Evolutionary conservation across 2,797 vertebrate genomes (phyloP).

Genomic region (Sebastes diaconus): DNA sequence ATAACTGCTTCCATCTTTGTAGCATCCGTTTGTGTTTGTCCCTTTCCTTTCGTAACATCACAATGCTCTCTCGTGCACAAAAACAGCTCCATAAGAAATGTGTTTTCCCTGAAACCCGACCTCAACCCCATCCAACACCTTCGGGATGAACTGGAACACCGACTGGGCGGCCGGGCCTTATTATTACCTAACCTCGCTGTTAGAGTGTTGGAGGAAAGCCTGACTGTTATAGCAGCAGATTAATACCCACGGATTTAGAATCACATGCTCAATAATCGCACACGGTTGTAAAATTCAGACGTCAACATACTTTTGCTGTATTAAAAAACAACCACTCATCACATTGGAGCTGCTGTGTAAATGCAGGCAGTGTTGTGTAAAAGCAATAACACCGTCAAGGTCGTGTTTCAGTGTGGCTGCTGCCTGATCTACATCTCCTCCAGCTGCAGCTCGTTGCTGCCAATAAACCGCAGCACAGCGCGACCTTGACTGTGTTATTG

Average conservation of each 20-base stretch:
- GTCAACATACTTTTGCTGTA: background rate
- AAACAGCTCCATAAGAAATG: background rate
- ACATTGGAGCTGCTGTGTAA: background rate
- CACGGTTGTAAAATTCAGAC: background rate
- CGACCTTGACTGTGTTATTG: slow-evolving; percentile 49
- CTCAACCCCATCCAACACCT: background rate
- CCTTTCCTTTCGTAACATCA: background rate
- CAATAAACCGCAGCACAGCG: slow-evolving; percentile 1
- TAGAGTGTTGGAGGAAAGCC: background rate
- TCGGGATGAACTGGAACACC: background rate
- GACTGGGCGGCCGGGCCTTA: too few species aligned
- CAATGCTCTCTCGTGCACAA: background rate
- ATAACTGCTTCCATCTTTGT: background rate
- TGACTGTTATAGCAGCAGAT: background rate
- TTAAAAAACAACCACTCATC: background rate
- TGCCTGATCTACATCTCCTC: slow-evolving; percentile 51
- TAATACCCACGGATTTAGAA: background rate
- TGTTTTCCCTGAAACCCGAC: too few species aligned
- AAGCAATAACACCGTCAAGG: slow-evolving; percentile 34
- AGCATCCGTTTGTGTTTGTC: background rate
- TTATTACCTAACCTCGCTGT: too few species aligned
- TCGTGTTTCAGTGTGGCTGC: slow-evolving; percentile 24
- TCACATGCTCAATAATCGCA: background rate
- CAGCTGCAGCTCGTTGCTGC: slow-evolving; percentile 40
- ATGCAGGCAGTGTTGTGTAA: background rate